Evolutionary conservation across 2,797 vertebrate genomes (phyloP).

Genomic region (Odontamblyopus lacepedii): DNA sequence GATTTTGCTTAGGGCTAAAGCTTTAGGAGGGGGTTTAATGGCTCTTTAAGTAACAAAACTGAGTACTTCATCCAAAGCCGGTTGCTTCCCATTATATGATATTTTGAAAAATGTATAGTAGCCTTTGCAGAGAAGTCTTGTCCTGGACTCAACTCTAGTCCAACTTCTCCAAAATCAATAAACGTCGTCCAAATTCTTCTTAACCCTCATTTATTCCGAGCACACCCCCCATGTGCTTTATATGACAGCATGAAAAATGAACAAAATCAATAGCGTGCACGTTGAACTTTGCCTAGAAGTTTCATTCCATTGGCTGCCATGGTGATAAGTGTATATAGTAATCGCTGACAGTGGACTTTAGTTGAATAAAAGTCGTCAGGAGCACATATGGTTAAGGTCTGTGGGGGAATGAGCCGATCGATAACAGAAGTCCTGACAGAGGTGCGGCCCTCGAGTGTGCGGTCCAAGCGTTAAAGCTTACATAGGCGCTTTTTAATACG

Average conservation of each 20-base stretch:
- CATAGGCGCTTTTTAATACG: neutral
- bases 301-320: no score
- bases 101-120: no score
- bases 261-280: neutral
- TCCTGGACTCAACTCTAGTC: neutral
- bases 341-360: neutral
- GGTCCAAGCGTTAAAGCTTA: no score
- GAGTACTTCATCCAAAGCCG: no score
- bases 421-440: slow-evolving; percentile 2
- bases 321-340: neutral
- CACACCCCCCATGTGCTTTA: neutral
- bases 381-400: neutral
- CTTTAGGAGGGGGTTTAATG: no score
- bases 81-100: no score
- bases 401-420: neutral
- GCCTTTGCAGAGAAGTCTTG: no score
- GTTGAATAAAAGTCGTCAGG: slow-evolving; percentile 4
- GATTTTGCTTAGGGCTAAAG: no score
- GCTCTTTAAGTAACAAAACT: no score
- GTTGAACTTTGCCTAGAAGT: neutral
- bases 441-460: neutral
- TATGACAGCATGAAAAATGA: neutral
- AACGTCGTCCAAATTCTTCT: neutral
- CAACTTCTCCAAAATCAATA: slow-evolving; percentile 1
- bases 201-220: neutral